A percentile compares a stretch with the other conserved stretches of the same genome.
Conservation (phyloP, 1,140 invertebrate species). For the Bradysia coprophila region DNA sequence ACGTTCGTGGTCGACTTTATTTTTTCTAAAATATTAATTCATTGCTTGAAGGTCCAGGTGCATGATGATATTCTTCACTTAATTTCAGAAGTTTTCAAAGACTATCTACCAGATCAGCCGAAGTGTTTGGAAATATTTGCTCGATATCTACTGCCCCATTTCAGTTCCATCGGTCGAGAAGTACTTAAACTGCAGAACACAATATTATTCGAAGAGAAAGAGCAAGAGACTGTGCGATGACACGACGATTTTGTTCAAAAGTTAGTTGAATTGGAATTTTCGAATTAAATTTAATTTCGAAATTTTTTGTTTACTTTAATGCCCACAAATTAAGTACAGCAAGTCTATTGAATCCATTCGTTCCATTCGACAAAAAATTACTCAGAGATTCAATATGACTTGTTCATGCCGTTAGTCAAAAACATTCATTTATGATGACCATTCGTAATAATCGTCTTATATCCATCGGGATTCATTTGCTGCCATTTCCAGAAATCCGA, state of each 20-base stretch:
- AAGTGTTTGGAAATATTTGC: slow-evolving; percentile 77
- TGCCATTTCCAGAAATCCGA: slow-evolving; percentile 81
- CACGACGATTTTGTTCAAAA: too few species aligned
- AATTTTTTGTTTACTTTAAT: too few species aligned
- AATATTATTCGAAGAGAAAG: slow-evolving; percentile 25
- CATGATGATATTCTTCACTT: too few species aligned
- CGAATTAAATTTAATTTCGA: too few species aligned
- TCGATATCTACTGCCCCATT: slow-evolving; percentile 63
- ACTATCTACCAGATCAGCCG: slow-evolving; percentile 35
- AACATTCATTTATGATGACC: slow-evolving; percentile 2
- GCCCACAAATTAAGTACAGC: too few species aligned
- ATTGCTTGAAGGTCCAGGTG: too few species aligned
- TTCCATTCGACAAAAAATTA: too few species aligned
- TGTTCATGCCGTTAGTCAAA: too few species aligned
- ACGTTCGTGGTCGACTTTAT: not conserved
- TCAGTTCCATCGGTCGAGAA: slow-evolving; percentile 70
- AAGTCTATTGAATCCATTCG: too few species aligned
- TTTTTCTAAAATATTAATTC: not conserved
- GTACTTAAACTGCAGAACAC: slow-evolving; percentile 61
- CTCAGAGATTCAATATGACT: too few species aligned
- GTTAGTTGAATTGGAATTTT: too few species aligned
- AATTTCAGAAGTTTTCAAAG: slow-evolving; percentile 44
- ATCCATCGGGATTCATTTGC: slow-evolving; percentile 66
- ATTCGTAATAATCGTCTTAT: slow-evolving; percentile 12
- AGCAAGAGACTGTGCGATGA: slow-evolving; percentile 2